Base-by-base conservation (phyloP, 2,797 vertebrate genomes). In the Centroberyx gerrardi region DNA sequence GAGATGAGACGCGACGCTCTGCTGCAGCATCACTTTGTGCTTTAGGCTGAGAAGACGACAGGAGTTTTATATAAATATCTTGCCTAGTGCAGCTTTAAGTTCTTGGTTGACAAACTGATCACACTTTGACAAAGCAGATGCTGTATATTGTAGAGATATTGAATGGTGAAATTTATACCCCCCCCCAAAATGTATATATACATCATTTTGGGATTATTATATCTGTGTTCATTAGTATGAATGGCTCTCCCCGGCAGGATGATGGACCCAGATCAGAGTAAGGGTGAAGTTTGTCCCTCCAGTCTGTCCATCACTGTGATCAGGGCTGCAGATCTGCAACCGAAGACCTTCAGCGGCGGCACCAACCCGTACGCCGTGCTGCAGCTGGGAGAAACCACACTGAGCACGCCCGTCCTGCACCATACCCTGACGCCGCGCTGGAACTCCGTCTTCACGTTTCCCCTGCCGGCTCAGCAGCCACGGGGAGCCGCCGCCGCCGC, bases 291-390 rank as follows among this genome's bases (percentile, higher is more conserved):
- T 9, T 2, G 51, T 1, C 68, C 74, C 2, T 86, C 76, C 42
- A 78, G 82, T 58, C 29, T 88, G 17, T 72, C 62, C 1, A 17
- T 86, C 62, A 63, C 74, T 0, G 63, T 90, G 46, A 62, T 75
- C 10, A 36, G 67, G 1, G 84, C 86, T 13, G 52, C 52, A 18
- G 68, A 46, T 14, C 86, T 83, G 10, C 67, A 58, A 9, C 8
- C 74, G 2, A 86, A 86, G 76, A 44, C 68, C n/a, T 31, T 22
- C 29, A 29, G 14, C 0, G 68, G 76, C 6, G 52, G 51, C 66
- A 79, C 63, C 68, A 82, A 80, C 46, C 67, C 31, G 4, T 33
- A 33, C 81, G 71, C 74, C 48, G 62, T 73, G 48, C 79, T 88
- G 62, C 81, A 77, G 69, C 73, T 87, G 5, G 60, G 76, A 18